These are phyloP conservation scores for Gymnosoma rotundatum DNA, from an alignment of 2,888 invertebrate genomes.

Conservation along the genomic window DNA sequence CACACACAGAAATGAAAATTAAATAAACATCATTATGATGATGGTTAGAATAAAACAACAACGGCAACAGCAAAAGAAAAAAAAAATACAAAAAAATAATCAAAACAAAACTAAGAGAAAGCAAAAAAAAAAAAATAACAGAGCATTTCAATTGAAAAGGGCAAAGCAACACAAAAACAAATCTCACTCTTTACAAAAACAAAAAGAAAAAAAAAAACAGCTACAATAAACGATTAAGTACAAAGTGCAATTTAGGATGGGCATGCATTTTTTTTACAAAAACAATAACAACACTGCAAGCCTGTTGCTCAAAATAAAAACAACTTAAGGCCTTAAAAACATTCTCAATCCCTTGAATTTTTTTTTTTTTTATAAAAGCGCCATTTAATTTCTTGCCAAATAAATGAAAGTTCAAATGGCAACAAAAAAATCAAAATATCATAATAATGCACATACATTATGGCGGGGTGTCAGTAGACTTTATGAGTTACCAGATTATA, in stretches of 20 bases:
- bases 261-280: slow-evolving; percentile 28
- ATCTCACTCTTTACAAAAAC: slow-evolving; percentile 27
- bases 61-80: no score
- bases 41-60: slow-evolving; percentile 66
- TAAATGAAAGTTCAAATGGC: slow-evolving; percentile 2
- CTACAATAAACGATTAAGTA: slow-evolving; percentile 54
- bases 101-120: slow-evolving; percentile 47
- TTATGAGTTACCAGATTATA: background rate
- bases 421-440: background rate
- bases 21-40: slow-evolving; percentile 4
- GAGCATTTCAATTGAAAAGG: slow-evolving; percentile 62
- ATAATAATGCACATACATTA: background rate
- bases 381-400: slow-evolving; percentile 11
- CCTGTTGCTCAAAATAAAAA: slow-evolving; percentile 54
- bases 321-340: slow-evolving; percentile 1
- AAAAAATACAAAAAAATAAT: slow-evolving; percentile 39
- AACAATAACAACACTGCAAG: slow-evolving; percentile 11
- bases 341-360: background rate
- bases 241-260: slow-evolving; percentile 68
- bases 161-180: slow-evolving; percentile 57
- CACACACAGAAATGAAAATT: slow-evolving; percentile 3
- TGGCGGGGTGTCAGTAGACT: background rate
- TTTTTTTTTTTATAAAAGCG: slow-evolving; percentile 23
- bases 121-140: background rate
- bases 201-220: slow-evolving; percentile 37